A percentile compares a stretch with the other conserved stretches of the same genome.
Conservation (phyloP, 2,113 vertebrate genomes). For the Hippocampus barbouri region DNA sequence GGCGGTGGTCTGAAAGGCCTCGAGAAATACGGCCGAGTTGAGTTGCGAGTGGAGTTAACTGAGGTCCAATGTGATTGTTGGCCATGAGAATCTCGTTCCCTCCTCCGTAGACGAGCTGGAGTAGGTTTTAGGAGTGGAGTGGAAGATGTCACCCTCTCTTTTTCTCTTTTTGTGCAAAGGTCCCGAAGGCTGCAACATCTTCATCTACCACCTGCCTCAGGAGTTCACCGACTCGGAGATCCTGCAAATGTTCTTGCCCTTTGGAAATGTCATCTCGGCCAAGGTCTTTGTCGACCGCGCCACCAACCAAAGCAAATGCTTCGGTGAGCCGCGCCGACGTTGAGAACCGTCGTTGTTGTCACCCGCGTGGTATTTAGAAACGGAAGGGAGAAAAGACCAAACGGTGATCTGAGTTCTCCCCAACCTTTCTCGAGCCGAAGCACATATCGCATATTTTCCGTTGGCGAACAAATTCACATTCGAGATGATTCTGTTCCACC, state of each 20-base stretch:
- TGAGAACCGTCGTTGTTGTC: neutral
- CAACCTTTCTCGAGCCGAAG: too few relatives aligned
- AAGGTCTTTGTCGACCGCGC: slow-evolving; percentile 96
- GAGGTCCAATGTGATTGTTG: neutral
- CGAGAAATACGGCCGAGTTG: too few relatives aligned
- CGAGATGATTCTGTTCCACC: too few relatives aligned
- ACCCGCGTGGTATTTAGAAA: neutral
- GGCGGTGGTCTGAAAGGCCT: too few relatives aligned
- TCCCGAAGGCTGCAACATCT: slow-evolving; percentile 96
- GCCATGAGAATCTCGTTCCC: neutral
- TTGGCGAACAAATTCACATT: too few relatives aligned
- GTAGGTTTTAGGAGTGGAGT: neutral
- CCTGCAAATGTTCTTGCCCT: slow-evolving; percentile 95
- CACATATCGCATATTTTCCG: too few relatives aligned
- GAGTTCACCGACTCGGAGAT: slow-evolving; percentile 96
- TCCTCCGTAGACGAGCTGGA: too few relatives aligned
- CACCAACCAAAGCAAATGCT: slow-evolving; percentile 98
- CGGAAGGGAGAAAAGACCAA: neutral
- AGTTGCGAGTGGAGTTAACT: neutral
- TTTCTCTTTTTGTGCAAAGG: slow-evolving; percentile 65
- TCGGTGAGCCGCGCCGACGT: slow-evolving; percentile 76
- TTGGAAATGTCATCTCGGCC: slow-evolving; percentile 96
- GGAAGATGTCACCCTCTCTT: neutral
- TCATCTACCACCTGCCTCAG: slow-evolving; percentile 98
- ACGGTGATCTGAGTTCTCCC: neutral